Base-by-base conservation (phyloP, 2,888 invertebrate species). In the Rhamnusium bicolor region DNA sequence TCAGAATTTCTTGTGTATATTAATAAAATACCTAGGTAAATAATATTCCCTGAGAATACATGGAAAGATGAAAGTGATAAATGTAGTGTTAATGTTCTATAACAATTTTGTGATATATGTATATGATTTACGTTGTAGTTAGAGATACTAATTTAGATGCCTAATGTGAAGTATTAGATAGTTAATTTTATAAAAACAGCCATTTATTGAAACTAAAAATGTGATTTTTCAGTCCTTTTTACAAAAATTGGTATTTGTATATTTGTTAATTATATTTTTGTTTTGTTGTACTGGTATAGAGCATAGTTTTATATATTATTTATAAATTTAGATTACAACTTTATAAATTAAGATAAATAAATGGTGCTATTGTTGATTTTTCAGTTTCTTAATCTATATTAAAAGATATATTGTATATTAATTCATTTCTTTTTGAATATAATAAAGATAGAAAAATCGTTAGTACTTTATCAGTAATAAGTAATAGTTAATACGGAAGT, bases 61-160 rank as follows among this genome's bases (percentile, higher is more conserved):
- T n/a, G 40, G 54, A 51, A 56, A 56, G 67, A 46, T 67, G 56
- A 67, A 56, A 67, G 54, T 67, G 67, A 65, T 56, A 67, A 19
- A 40, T 8, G 18, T 56, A 56, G 67, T 65, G 51, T 53, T 53
- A 53, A 56, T 21, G 19, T 56, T 67, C 67, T 67, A 54, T 46
- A 56, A 67, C 16, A 56, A 24, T 40, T 67, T 65, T 67, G 67
- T 67, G 67, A 67, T 67, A 67, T 67, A 53, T 67, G 67, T 67
- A 67, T 67, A 67, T 67, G 65, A 32, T 18, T 53, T 65, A 29
- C 5, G n/a, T 47, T 47, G 27, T 63, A 58, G 58, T 47, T 24
- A 24, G 27, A 54, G 8, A 27, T 54, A 54, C n/a, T 54, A n/a
- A 24, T 40, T 14, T 40, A 40, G 40, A 12, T 12, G n/a, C 12